Evolutionary conservation across 2,888 invertebrate genomes (phyloP).

Genomic region (Zaprionus lineosus): DNA sequence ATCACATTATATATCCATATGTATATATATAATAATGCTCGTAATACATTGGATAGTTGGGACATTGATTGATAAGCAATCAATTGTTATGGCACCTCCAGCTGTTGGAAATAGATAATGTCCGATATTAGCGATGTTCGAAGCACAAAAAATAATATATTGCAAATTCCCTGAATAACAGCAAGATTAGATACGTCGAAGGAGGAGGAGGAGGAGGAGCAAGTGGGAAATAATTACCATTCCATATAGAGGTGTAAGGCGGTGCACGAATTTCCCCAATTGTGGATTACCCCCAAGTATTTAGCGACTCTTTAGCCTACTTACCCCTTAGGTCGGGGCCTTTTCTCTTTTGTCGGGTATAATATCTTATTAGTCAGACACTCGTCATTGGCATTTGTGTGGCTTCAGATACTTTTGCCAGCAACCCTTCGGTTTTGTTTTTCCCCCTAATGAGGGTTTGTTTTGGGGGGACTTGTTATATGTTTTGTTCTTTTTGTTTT

Average conservation of each 20-base stretch:
- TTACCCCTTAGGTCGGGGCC: constrained; percentile 30
- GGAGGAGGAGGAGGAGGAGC: too few relatives aligned
- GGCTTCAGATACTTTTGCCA: constrained; percentile 49
- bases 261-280: too few relatives aligned
- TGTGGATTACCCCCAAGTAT: constrained; percentile 1
- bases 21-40: too few relatives aligned
- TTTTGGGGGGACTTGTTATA: too few relatives aligned
- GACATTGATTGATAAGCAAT: neutral
- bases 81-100: constrained; percentile 1
- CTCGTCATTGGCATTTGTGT: constrained; percentile 48
- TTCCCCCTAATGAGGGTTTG: constrained; percentile 18
- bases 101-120: constrained; percentile 32
- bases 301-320: constrained; percentile 22
- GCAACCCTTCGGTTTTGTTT: constrained; percentile 31
- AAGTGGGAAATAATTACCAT: too few relatives aligned
- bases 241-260: too few relatives aligned
- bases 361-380: constrained; percentile 63
- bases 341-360: neutral
- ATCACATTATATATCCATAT: neutral
- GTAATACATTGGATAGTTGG: too few relatives aligned
- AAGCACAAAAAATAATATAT: too few relatives aligned
- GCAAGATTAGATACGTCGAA: constrained; percentile 35
- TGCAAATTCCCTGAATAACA: neutral
- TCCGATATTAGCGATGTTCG: too few relatives aligned
- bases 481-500: constrained; percentile 16